A percentile compares a stretch with the other conserved stretches of the same genome.
These are phyloP conservation scores for Cochlearius cochlearius DNA, from an alignment of 2,113 vertebrate species.

Conservation along the genomic window DNA sequence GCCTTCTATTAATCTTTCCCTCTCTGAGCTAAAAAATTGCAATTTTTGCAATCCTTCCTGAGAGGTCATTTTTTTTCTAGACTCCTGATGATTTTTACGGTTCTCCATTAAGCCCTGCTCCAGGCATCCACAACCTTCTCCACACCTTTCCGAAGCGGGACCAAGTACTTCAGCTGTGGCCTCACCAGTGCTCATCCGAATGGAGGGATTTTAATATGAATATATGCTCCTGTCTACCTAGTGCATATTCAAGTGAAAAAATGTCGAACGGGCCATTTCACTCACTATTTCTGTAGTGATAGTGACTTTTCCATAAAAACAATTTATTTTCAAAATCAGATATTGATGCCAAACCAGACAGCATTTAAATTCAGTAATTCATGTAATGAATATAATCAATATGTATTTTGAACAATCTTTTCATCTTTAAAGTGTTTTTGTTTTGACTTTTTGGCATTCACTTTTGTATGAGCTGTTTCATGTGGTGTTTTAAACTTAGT, in stretches of 20 bases:
- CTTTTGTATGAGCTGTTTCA: not conserved
- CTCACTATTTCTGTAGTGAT: not conserved
- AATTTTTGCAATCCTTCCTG: not conserved
- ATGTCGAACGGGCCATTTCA: not conserved
- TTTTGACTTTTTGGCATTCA: not conserved
- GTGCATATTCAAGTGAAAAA: not conserved
- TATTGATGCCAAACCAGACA: not conserved
- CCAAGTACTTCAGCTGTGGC: not conserved
- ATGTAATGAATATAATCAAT: not conserved
- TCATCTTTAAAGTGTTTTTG: not conserved
- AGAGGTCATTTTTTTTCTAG: not conserved
- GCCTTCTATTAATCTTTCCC: not conserved
- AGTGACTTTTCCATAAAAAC: not conserved
- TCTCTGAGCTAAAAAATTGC: not conserved
- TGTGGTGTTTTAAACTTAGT: not conserved
- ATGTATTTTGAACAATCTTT: not conserved
- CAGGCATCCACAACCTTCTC: not conserved
- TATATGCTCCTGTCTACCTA: not conserved
- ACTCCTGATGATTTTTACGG: not conserved
- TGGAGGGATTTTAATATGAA: not conserved
- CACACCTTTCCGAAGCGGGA: not conserved
- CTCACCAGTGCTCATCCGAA: not conserved
- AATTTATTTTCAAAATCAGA: not conserved
- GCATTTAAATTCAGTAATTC: not conserved
- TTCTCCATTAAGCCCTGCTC: not conserved